Conservation (phyloP, 2,888 invertebrate species). For the Schizaphis graminum region DNA sequence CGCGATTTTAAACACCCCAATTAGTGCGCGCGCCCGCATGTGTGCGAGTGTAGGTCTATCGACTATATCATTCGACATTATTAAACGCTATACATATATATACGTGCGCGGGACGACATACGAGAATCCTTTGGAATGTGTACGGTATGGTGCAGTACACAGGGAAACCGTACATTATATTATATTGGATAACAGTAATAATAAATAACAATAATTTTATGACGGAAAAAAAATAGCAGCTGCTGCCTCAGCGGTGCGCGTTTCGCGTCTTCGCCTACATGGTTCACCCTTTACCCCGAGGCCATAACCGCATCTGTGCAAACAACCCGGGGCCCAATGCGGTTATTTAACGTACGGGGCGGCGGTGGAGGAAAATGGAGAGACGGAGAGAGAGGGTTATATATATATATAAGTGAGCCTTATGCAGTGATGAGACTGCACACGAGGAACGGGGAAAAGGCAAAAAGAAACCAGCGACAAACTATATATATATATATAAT, state of each 20-base stretch:
- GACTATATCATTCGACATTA: neutral
- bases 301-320: slow-evolving; percentile 56
- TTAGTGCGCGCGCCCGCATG: neutral
- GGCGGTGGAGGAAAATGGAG: neutral
- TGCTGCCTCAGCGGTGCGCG: neutral
- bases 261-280: slow-evolving; percentile 3
- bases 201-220: slow-evolving; percentile 3
- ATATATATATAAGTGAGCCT: neutral
- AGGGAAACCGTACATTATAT: neutral
- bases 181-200: neutral
- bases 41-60: neutral
- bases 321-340: slow-evolving; percentile 48
- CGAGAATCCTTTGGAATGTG: neutral
- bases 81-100: neutral
- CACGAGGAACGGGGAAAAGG: neutral
- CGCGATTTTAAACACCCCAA: slow-evolving; percentile 37
- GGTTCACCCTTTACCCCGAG: slow-evolving; percentile 41
- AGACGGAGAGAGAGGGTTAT: neutral
- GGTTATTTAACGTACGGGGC: slow-evolving; percentile 48
- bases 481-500: neutral
- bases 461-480: neutral
- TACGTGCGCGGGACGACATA: neutral
- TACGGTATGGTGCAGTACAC: neutral
- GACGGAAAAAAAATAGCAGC: neutral
- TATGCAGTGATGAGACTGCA: neutral